Conservation (phyloP, 2,113 vertebrate genomes). For the Nannobrachium achirus region DNA sequence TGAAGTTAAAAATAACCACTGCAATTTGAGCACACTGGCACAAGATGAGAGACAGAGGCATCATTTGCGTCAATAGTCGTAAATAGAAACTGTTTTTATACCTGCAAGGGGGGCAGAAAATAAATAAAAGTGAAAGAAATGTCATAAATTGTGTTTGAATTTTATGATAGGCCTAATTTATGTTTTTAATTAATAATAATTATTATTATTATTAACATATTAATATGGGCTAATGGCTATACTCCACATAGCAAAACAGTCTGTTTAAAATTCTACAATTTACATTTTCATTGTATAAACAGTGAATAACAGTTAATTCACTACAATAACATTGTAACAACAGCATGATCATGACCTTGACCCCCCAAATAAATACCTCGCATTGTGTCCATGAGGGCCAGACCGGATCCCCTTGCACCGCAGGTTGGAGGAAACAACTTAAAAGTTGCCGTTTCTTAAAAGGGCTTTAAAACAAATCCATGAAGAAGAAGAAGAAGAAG, state of each 20-base stretch:
- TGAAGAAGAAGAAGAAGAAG: conserved; percentile 55
- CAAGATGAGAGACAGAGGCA: conserved; percentile 2
- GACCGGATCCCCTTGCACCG: conserved; percentile 75
- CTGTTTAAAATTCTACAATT: neutral
- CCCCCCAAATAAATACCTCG: conserved; percentile 68
- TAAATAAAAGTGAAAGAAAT: neutral
- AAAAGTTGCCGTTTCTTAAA: conserved; percentile 83
- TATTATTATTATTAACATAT: neutral
- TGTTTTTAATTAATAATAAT: neutral
- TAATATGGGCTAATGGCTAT: neutral
- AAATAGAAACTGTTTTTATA: too few species aligned
- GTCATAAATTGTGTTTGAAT: neutral
- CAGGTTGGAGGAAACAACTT: conserved; percentile 66
- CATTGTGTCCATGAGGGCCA: conserved; percentile 73
- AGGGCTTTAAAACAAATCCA: conserved; percentile 77
- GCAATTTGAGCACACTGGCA: conserved; percentile 28
- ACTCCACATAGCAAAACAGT: neutral
- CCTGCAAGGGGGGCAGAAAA: neutral
- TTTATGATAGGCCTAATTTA: neutral
- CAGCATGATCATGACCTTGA: conserved; percentile 71
- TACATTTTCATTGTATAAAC: neutral
- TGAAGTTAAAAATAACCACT: conserved; percentile 65
- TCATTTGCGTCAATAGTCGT: neutral
- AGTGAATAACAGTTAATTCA: neutral
- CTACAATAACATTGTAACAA: neutral